Evolutionary conservation across 2,888 invertebrate genomes (phyloP).

Genomic region (Pandemis heparana): DNA sequence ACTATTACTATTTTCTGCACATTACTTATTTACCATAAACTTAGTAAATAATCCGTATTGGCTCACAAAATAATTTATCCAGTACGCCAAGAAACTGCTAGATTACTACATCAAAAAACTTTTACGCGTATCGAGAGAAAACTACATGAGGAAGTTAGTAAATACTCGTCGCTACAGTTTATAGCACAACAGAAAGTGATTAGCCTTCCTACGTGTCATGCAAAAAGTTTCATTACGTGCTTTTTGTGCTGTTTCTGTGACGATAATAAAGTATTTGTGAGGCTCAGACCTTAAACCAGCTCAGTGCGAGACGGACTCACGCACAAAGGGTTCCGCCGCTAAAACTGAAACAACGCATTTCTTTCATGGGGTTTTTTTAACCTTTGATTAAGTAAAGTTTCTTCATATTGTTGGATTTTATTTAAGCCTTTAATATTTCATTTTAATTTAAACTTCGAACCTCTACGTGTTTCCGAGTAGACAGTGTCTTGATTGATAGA

Average conservation of each 20-base stretch:
- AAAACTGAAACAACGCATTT: no score
- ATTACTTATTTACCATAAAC: background rate
- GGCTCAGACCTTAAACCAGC: background rate
- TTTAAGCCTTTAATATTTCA: no score
- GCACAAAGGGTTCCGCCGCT: no score
- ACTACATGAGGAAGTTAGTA: constrained; percentile 39
- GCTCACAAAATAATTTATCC: constrained; percentile 2
- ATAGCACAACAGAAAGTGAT: constrained; percentile 40
- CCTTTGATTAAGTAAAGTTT: no score
- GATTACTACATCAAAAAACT: constrained; percentile 41
- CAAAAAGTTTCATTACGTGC: constrained; percentile 32
- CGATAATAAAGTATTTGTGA: constrained; percentile 4
- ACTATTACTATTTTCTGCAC: background rate
- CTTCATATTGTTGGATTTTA: no score
- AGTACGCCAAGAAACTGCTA: constrained; percentile 1
- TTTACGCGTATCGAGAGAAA: constrained; percentile 31
- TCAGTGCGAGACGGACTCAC: no score
- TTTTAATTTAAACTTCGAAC: no score
- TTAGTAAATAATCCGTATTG: background rate
- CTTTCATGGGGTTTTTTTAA: no score
- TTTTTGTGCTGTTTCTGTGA: constrained; percentile 11
- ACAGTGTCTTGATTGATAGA: no score
- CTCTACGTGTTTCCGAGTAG: no score
- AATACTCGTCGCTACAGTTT: constrained; percentile 31
- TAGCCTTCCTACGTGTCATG: constrained; percentile 32